Evolutionary conservation across 37 sponge, comb jelly and placozoan genomes (phyloP), one percentile per base, ranked within the genome.

Genomic region (Cladorhizidae sp.): DNA sequence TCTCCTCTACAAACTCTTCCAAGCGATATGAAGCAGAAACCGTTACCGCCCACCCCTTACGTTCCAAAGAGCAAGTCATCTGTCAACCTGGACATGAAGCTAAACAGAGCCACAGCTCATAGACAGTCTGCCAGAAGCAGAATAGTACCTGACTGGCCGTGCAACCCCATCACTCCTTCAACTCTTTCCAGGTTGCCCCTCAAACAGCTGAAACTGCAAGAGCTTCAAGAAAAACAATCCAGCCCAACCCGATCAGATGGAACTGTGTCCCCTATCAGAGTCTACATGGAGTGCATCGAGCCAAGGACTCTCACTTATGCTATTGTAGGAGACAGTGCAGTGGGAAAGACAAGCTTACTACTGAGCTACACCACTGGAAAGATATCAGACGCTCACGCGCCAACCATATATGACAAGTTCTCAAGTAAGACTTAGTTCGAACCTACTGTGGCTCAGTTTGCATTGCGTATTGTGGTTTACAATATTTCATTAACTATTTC

Each of bases 321-420:
- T n/a, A 39, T 92, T 28, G 85, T 92, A 1, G 92, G 92, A 5
- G 88, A 92, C 85, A 92, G 92, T 62, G 92, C 76, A 21, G 92
- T 87, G 21, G 92, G 92, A 33, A 92, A 92, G 87, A 92, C 92
- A 8, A 84, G 87, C 72, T 32, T 92, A 20, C 61, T 92, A n/a
- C 83, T 70, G 88, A 84, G 85, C 68, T 87, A 87, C 74, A 87
- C 87, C 0, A 56, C 61, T 6, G 92, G 87, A 25, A 80, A 83
- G 64, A 77, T 92, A 32, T 80, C 85, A 32, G 88, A 86, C 37
- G 72, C 52, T 9, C 92, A 92, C 68, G 68, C 76, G 15, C 92
- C 92, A 39, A 92, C 92, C 20, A 87, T 92, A 49, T 92, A 87
- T 59, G 92, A 92, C 77, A 92, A 84, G 42, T 92, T 87, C 33